Evolutionary conservation across 1,140 invertebrate genomes (phyloP), one percentile per base, ranked within the genome.

Genomic region (Homarus americanus): DNA sequence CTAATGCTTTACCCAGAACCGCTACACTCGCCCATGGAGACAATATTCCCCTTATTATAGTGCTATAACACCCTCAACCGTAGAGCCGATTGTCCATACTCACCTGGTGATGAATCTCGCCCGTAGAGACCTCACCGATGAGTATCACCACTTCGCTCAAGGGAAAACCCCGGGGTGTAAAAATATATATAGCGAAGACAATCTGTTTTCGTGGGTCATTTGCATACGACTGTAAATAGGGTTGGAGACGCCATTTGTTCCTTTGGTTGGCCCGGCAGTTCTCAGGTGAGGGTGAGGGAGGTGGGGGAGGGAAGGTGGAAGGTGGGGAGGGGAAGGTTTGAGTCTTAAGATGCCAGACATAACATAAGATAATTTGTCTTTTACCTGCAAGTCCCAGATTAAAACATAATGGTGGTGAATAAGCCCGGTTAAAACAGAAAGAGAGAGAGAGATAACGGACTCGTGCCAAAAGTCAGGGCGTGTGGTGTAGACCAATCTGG

Each of bases 221-320:
- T 90, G 79, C 87, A 90, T 90, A 83, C 79, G 79, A 7, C 41
- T 53, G 79, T 90, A 90, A 90, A 83, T 84, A 90, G 40, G 66
- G 53, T n/a, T n/a, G n/a, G n/a, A n/a, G n/a, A n/a, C n/a, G n/a
- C 44, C 44, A 24, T 4, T 58, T 58, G 53, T 24, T 24, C 1
- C 53, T 20, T 20, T 24, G 4, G 15, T 20, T 58, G 53, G 53
- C 20, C 24, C 15, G 4, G 53, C n/a, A n/a, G n/a, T n/a, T n/a
- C n/a, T n/a, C n/a, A n/a, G n/a, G n/a, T n/a, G n/a, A n/a, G n/a
- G n/a, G n/a, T n/a, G n/a, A n/a, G n/a, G n/a, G 53, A 24, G 15
- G 17, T 58, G 15, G 12, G 53, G 0, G 53, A 20, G 53, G 20
- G 53, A 58, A 58, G 53, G 12, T 24, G n/a, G 36, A 28, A 63